Percentiles rank a stretch among this genome's conserved stretches.
Evolutionary conservation across 92 coral and sea anemone genomes (phyloP).

Genomic region (Porites divaricata): DNA sequence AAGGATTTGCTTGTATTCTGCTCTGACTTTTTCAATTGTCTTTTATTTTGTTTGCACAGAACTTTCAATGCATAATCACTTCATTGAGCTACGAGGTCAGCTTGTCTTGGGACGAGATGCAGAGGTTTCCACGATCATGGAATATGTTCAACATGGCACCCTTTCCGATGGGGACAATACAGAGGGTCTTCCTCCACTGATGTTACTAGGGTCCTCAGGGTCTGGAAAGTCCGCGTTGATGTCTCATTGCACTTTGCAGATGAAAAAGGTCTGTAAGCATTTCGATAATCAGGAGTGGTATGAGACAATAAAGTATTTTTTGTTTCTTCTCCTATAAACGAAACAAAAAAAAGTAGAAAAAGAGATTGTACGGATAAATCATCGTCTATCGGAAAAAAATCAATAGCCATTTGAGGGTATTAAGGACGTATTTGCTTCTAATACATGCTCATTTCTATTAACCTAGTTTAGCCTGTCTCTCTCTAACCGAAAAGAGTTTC

Average conservation of each 20-base stretch:
- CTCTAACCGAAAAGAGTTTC: no score
- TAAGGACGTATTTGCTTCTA: no score
- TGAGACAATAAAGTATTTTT: no score
- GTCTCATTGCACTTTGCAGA: slow-evolving; percentile 72
- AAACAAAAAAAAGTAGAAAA: no score
- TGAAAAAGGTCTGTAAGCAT: slow-evolving; percentile 54
- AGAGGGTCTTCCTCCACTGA: slow-evolving; percentile 32
- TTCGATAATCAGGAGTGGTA: no score
- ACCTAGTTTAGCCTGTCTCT: no score
- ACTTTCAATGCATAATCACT: slow-evolving; percentile 67
- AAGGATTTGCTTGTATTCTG: not conserved
- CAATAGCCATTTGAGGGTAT: no score
- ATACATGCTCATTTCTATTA: no score
- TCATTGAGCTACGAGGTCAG: slow-evolving; percentile 70
- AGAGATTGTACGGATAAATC: no score
- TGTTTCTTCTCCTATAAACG: no score
- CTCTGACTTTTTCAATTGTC: not conserved
- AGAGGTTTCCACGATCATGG: slow-evolving; percentile 63
- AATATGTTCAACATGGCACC: slow-evolving; percentile 55
- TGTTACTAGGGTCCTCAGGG: slow-evolving; percentile 76
- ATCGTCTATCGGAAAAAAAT: no score
- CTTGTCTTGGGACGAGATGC: slow-evolving; percentile 65
- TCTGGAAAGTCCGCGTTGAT: slow-evolving; percentile 82
- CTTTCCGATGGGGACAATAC: slow-evolving; percentile 43
- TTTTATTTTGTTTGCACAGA: slow-evolving; percentile 16